These are phyloP conservation scores for Achroia grisella DNA, from an alignment of 1,140 invertebrate species.

Conservation along the genomic window DNA sequence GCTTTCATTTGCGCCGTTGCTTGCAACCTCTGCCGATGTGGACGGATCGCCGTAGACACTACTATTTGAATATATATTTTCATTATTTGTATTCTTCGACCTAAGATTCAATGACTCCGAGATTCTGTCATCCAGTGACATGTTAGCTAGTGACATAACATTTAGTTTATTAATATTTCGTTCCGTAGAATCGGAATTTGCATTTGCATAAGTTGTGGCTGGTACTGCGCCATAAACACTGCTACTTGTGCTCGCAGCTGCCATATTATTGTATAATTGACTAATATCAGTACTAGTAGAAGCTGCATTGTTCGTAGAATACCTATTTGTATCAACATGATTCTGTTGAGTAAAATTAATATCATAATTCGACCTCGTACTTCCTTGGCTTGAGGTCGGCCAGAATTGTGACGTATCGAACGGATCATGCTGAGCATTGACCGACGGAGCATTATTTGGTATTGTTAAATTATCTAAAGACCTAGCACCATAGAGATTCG, in stretches of 20 bases:
- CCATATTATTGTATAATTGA: slow-evolving; percentile 30
- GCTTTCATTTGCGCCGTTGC: slow-evolving; percentile 13
- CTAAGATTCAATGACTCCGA: slow-evolving; percentile 64
- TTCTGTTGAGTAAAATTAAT: slow-evolving; percentile 16
- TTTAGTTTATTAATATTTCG: slow-evolving; percentile 22
- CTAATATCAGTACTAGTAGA: slow-evolving; percentile 11
- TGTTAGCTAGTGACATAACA: slow-evolving; percentile 34
- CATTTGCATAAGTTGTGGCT: slow-evolving; percentile 30
- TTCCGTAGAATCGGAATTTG: slow-evolving; percentile 23
- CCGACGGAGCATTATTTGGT: slow-evolving; percentile 6
- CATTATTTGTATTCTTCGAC: slow-evolving; percentile 51
- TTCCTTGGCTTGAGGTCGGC: slow-evolving; percentile 19
- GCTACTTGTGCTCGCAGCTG: slow-evolving; percentile 21
- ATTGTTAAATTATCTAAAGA: slow-evolving; percentile 45
- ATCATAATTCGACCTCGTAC: slow-evolving; percentile 38
- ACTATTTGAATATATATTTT: slow-evolving; percentile 43
- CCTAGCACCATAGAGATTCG: slow-evolving; percentile 52
- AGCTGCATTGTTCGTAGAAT: slow-evolving; percentile 28
- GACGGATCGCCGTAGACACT: slow-evolving; percentile 13
- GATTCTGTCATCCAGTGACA: slow-evolving; percentile 64
- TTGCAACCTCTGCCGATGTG: slow-evolving; percentile 15
- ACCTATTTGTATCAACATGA: slow-evolving; percentile 43
- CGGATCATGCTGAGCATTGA: slow-evolving; percentile 27
- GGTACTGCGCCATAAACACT: slow-evolving; percentile 23
- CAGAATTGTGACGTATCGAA: slow-evolving; percentile 50